Percentiles rank a stretch among this genome's conserved stretches.
Conservation (phyloP, 2,113 vertebrate species). For the Bos javanicus region DNA sequence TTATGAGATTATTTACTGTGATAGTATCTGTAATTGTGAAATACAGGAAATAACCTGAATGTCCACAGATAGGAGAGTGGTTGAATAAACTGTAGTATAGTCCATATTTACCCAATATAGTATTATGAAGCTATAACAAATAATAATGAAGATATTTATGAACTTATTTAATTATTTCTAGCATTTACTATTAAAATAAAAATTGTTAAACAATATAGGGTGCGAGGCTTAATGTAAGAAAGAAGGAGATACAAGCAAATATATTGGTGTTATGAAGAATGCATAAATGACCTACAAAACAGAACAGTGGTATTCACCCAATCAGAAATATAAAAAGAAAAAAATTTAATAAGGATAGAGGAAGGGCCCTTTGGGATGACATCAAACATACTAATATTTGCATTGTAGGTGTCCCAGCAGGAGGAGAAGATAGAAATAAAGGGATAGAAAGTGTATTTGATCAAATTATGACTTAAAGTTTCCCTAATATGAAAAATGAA, state of each 20-base stretch:
- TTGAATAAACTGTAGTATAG: background rate
- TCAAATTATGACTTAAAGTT: background rate
- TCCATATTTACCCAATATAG: background rate
- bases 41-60: background rate
- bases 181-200: background rate
- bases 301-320: background rate
- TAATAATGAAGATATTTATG: background rate
- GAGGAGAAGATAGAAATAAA: background rate
- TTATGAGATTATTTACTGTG: background rate
- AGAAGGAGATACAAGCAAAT: background rate
- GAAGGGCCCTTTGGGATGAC: background rate
- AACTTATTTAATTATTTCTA: background rate
- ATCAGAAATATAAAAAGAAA: background rate
- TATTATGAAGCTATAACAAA: background rate
- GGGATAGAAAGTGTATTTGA: background rate
- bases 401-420: background rate
- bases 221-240: background rate
- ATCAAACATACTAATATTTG: background rate
- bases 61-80: background rate
- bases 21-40: background rate
- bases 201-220: background rate
- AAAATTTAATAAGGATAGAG: background rate
- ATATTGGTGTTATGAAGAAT: background rate
- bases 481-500: background rate
- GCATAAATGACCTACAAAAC: background rate